Base-by-base conservation (phyloP, 1,140 invertebrate genomes). In the Anoplolepis gracilipes region DNA sequence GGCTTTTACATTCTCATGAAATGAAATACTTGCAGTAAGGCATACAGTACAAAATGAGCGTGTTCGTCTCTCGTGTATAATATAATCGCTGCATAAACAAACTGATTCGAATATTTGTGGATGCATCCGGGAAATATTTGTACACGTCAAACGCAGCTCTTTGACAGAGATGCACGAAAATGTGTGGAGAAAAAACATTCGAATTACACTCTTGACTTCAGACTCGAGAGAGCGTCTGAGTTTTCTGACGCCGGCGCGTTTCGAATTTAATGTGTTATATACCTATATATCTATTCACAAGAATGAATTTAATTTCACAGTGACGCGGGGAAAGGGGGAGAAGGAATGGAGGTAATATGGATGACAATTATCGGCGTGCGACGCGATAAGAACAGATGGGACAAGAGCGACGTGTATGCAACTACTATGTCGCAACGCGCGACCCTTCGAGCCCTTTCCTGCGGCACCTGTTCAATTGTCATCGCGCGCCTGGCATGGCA, bases 281-380 rank as follows among this genome's bases (percentile, higher is more conserved):
- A n/a, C n/a, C n/a, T n/a, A n/a, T n/a, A n/a, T n/a, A n/a, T n/a
- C n/a, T n/a, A 70, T 55, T 69, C 61, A n/a, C 28, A 16, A 3
- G 30, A 42, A 53, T 69, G 30, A n/a, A 53, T 79, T 70, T 70
- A 79, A 79, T 79, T 79, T 79, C 64, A 28, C 46, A 16, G 11
- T 25, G 33, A 53, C 33, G 28, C 10, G 10, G 7, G n/a, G 25
- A 13, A 11, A n/a, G 22, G 6, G 8, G 0, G 30, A n/a, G 33
- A 42, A 39, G 22, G 8, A 10, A n/a, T 19, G 36, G 8, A 25
- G 57, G 25, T 42, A 16, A n/a, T 39, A 59, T 13, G 16, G 33
- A 28, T 16, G 53, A 19, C 22, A 39, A 36, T 42, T 76, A 77
- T 77, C 59, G 13, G 57, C 25, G 57, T 22, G 13, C 53, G 16